Evolutionary conservation across 92 coral and sea anemone species (phyloP).

Genomic region (Palythoa grandiflora): DNA sequence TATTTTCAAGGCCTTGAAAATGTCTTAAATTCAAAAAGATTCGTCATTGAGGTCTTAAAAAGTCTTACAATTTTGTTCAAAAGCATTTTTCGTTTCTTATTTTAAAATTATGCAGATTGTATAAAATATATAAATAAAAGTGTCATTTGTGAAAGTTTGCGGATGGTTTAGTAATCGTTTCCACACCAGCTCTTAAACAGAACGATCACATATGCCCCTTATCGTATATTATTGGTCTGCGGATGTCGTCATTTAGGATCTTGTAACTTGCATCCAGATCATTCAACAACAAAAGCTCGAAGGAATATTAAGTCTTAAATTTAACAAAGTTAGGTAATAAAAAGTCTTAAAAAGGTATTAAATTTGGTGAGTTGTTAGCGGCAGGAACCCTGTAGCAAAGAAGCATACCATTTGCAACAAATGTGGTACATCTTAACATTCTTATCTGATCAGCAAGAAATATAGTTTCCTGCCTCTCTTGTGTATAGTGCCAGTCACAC

Average conservation of each 20-base stretch:
- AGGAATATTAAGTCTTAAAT: too few relatives aligned
- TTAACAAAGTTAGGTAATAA: too few relatives aligned
- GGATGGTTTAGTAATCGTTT: not conserved
- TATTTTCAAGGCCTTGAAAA: too few relatives aligned
- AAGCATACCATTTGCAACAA: not conserved
- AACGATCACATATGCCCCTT: constrained; percentile 20
- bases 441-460: constrained; percentile 8
- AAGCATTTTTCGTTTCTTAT: not conserved
- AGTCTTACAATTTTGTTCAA: not conserved
- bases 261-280: constrained; percentile 15
- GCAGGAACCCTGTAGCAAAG: not conserved
- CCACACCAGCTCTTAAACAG: constrained; percentile 10
- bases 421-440: constrained; percentile 1
- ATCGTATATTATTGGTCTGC: not conserved
- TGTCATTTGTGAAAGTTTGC: constrained; percentile 3
- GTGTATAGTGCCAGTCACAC: not conserved
- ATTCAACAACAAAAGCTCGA: not conserved
- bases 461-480: not conserved
- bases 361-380: too few relatives aligned
- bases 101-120: constrained; percentile 13
- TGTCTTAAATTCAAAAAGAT: too few relatives aligned
- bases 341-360: too few relatives aligned
- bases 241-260: constrained; percentile 17
- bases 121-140: not conserved
- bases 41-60: not conserved